A percentile compares a stretch with the other conserved stretches of the same genome.
phyloP scores from a whole-genome alignment of 2,113 vertebrate genomes.

The Ptychochromis oligacanthus region DNA sequence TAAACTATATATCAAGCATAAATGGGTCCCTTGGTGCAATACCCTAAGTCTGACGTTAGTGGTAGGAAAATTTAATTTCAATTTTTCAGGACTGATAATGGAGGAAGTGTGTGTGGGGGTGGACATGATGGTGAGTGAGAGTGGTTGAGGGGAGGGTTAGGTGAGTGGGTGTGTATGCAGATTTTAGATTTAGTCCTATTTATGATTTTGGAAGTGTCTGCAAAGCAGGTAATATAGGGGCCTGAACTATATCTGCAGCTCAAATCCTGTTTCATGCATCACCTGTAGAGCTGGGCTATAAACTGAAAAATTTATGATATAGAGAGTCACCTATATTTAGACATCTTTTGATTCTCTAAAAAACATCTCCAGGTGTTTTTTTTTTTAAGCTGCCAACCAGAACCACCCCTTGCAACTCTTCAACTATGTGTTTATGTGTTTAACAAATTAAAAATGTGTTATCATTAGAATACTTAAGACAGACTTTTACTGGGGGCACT shows the following conservation, averaged over 20 bases:
- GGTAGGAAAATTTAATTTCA: constrained; percentile 5
- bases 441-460: background rate
- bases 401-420: no score
- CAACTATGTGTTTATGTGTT: background rate
- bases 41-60: background rate
- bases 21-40: no score
- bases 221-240: constrained; percentile 34
- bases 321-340: background rate
- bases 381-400: background rate
- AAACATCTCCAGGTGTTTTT: background rate
- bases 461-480: background rate
- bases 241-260: constrained; percentile 31
- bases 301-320: background rate
- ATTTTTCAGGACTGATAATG: background rate
- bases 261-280: constrained; percentile 27
- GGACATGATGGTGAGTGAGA: constrained; percentile 25
- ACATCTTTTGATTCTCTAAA: background rate
- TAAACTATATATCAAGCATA: background rate
- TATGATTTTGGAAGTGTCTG: constrained; percentile 46
- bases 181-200: constrained; percentile 36
- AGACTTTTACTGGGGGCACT: background rate
- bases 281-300: background rate
- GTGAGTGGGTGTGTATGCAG: constrained; percentile 48
- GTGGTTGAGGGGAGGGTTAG: constrained; percentile 41
- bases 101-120: constrained; percentile 28